phyloP scores from a whole-genome alignment of 2,888 invertebrate genomes.

The Monoplex corrugatus region DNA sequence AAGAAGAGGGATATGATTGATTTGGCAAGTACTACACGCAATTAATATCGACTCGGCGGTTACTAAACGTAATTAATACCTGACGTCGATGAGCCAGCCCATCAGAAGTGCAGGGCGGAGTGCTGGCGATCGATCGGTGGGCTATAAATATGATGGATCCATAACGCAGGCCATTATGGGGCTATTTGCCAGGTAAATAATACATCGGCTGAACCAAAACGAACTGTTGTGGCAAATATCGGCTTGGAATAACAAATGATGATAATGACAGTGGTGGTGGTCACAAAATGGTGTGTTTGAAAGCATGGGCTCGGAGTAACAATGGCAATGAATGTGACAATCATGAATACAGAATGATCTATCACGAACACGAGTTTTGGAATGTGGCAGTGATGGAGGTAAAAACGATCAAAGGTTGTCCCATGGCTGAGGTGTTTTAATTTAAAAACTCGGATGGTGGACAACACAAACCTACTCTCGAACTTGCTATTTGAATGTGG shows the following conservation, averaged over 20 bases:
- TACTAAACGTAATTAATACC: background rate
- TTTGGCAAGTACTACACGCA: background rate
- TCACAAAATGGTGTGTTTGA: no score
- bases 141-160: conserved; percentile 20
- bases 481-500: no score
- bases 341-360: no score
- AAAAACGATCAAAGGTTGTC: no score
- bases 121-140: background rate
- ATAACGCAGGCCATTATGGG: background rate
- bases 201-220: background rate
- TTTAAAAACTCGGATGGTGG: no score
- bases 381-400: no score
- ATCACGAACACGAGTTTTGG: no score
- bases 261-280: background rate
- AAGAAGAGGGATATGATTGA: background rate
- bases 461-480: no score
- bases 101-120: background rate
- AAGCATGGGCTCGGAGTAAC: no score
- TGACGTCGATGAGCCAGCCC: conserved; percentile 1
- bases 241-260: background rate
- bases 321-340: no score
- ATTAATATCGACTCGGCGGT: background rate
- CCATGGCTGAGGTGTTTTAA: no score
- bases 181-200: background rate
- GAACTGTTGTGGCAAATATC: no score